Base-by-base conservation (phyloP, 2,797 vertebrate genomes). In the Pitangus sulphuratus region DNA sequence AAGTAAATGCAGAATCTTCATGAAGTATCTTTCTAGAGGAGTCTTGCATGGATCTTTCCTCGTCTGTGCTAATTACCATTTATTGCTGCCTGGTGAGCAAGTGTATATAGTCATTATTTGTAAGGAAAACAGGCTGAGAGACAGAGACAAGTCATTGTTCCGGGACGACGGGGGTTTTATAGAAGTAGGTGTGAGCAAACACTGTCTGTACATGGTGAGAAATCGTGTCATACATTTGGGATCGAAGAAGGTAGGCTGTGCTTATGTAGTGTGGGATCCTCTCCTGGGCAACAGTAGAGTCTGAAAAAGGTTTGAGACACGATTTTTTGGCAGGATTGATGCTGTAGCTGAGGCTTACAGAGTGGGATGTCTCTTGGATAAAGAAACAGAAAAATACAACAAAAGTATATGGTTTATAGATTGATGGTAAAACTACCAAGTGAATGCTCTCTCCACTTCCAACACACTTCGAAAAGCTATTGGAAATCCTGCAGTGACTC, bases 61-160 rank as follows among this genome's bases (percentile, higher is more conserved):
- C 60, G 61, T 40, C 87, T 91, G 57, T 71, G 64, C 80, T 97
- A 91, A 95, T 95, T 90, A 93, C 83, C 90, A 81, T 66, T 90
- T 87, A 54, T 7, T 84, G 94, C 82, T 92, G 81, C 87, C 87
- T 85, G 93, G 65, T 94, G 87, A 88, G 92, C 81, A 75, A 72
- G 85, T 39, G 20, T 10, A 61, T 78, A 57, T 26, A 79, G 88
- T 78, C 11, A 4, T 75, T 84, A 65, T 62, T 94, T 53, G 35
- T 71, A 45, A 84, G 85, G 79, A 71, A 39, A 40, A 35, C n/a
- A 65, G 89, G 66, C 89, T 82, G 86, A 61, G 89, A 80, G 82
- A 87, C 12, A 4, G 82, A 64, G 64, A 39, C 61, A 2, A 64
- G 61, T 50, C 84, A 61, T 54, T 86, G 89, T 69, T 93, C 50